These are phyloP conservation scores for Morphnarchus princeps DNA, from an alignment of 2,113 vertebrate species.

Conservation along the genomic window DNA sequence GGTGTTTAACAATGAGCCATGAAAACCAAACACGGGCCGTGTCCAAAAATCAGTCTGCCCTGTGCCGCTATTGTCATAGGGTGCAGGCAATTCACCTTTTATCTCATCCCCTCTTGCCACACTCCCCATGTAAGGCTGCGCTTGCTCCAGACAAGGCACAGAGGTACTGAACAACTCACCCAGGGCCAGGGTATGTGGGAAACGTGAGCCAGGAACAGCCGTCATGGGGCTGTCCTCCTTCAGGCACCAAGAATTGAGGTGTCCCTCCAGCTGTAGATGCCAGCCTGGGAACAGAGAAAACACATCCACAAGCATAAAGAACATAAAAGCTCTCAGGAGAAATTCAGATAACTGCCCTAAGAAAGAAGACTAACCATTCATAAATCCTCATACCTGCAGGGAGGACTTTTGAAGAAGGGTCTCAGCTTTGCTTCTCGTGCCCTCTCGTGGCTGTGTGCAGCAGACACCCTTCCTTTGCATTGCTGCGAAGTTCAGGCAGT, in stretches of 20 bases:
- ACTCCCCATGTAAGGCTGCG: neutral
- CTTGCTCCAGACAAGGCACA: neutral
- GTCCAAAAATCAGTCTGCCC: neutral
- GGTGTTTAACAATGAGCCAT: neutral
- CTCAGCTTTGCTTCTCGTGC: neutral
- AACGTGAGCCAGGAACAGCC: accelerated
- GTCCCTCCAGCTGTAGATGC: neutral
- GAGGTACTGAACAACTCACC: neutral
- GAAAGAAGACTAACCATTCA: neutral
- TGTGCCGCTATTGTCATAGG: neutral
- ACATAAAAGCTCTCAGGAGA: neutral
- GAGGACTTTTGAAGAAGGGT: neutral
- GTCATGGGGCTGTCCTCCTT: neutral
- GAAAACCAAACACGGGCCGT: neutral
- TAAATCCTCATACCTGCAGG: accelerated
- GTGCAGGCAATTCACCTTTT: neutral
- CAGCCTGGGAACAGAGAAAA: neutral
- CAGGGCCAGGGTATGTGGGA: neutral
- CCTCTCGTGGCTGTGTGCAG: neutral
- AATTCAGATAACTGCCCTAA: neutral
- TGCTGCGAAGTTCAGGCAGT: neutral
- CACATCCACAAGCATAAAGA: neutral
- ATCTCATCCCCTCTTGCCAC: neutral
- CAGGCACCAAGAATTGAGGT: neutral
- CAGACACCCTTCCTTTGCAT: neutral